Percentiles rank a stretch among this genome's conserved stretches.
Conservation (phyloP, 1,140 invertebrate genomes). For the Drosophila pseudoananassae region DNA sequence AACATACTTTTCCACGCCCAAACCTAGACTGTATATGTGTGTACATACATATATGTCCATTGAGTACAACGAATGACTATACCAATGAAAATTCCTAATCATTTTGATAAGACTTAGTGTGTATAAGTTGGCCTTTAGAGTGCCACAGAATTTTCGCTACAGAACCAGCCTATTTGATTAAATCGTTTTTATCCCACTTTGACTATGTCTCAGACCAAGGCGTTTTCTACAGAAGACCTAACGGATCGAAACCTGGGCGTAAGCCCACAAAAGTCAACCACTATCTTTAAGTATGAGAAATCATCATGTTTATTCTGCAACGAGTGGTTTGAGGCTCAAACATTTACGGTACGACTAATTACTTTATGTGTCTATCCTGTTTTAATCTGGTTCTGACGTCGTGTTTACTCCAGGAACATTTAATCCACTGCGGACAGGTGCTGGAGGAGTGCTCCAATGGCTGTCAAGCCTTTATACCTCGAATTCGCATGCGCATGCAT, state of each 20-base stretch:
- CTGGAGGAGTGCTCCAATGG: constrained; percentile 88
- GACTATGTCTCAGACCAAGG: constrained; percentile 53
- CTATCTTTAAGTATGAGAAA: constrained; percentile 81
- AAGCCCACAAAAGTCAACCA: constrained; percentile 60
- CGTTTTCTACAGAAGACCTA: constrained; percentile 5
- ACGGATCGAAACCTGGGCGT: constrained; percentile 10
- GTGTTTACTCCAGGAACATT: constrained; percentile 85
- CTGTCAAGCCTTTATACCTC: constrained; percentile 88
- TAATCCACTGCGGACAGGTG: constrained; percentile 88
- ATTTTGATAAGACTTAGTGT: constrained; percentile 51
- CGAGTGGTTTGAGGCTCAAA: constrained; percentile 86
- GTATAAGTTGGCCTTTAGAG: constrained; percentile 56
- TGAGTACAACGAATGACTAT: constrained; percentile 16
- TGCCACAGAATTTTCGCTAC: constrained; percentile 1
- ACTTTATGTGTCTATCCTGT: background rate
- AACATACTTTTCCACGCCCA: constrained; percentile 1
- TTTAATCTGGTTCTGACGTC: background rate
- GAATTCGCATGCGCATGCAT: constrained; percentile 86
- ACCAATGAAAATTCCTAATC: constrained; percentile 60
- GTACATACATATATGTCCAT: constrained; percentile 9
- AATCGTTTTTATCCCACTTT: background rate
- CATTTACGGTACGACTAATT: constrained; percentile 84
- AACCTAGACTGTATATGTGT: background rate
- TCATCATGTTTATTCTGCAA: constrained; percentile 88
- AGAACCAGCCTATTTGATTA: background rate